phyloP scores from a whole-genome alignment of 2,113 vertebrate genomes.

The Ranitomeya imitator region DNA sequence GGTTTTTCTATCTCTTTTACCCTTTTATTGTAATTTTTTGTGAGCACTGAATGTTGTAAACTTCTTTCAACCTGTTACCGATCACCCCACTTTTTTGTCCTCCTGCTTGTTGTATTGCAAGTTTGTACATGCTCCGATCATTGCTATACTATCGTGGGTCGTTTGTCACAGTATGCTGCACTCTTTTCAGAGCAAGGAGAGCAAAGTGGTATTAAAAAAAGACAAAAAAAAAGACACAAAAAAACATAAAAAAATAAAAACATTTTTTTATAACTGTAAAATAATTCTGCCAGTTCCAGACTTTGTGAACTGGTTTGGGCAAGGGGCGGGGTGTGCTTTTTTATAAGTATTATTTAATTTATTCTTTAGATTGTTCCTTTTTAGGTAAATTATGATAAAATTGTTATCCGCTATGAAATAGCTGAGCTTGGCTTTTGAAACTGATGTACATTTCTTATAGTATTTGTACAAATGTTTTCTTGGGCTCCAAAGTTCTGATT shows the following conservation, averaged over 20 bases:
- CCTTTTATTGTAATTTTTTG: slow-evolving; percentile 14
- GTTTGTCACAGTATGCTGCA: slow-evolving; percentile 67
- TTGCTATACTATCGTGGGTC: slow-evolving; percentile 15
- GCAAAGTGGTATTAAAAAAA: slow-evolving; percentile 59
- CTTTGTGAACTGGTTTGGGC: slow-evolving; percentile 63
- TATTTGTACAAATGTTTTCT: slow-evolving; percentile 3
- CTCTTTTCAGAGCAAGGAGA: slow-evolving; percentile 64
- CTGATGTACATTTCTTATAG: slow-evolving; percentile 67
- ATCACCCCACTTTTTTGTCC: not conserved
- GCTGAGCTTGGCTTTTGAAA: slow-evolving; percentile 73
- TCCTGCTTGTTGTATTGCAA: slow-evolving; percentile 9
- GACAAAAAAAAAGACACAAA: slow-evolving; percentile 52
- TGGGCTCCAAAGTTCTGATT: not conserved
- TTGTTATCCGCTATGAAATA: slow-evolving; percentile 69
- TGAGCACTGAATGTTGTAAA: slow-evolving; percentile 8
- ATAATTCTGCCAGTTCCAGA: slow-evolving; percentile 70
- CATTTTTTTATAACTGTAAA: slow-evolving; percentile 84
- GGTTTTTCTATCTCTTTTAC: not conserved
- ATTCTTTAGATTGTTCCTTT: slow-evolving; percentile 83
- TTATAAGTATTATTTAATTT: slow-evolving; percentile 93
- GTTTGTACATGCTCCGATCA: slow-evolving; percentile 13
- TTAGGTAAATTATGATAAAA: slow-evolving; percentile 81
- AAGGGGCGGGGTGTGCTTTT: slow-evolving; percentile 67
- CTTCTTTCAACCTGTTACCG: not conserved
- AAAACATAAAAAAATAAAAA: slow-evolving; percentile 63